phyloP scores from a whole-genome alignment of 1,140 invertebrate genomes.

The Bombus huntii region DNA sequence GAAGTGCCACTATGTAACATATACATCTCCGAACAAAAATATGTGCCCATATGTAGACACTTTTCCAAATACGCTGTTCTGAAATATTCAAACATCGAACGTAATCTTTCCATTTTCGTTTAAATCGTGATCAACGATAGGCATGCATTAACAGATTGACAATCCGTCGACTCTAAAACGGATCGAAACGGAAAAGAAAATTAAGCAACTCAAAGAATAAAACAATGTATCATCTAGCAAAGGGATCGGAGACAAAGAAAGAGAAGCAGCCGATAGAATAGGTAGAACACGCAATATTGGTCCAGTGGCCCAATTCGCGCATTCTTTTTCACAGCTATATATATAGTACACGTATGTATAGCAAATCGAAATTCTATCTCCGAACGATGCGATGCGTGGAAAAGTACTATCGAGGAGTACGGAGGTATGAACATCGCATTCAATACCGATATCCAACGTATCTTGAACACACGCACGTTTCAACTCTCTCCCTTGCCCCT shows the following conservation, averaged over 20 bases:
- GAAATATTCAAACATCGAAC: neutral
- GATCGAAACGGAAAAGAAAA: neutral
- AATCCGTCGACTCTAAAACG: neutral
- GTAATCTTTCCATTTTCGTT: neutral
- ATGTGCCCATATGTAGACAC: neutral
- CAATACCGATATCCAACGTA: slow-evolving; percentile 56
- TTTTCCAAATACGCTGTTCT: neutral
- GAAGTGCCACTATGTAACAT: too few species aligned
- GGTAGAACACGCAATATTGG: slow-evolving; percentile 54
- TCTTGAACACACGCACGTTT: slow-evolving; percentile 11
- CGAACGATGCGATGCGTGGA: slow-evolving; percentile 60
- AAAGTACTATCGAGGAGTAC: slow-evolving; percentile 47
- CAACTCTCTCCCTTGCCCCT: neutral
- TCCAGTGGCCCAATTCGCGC: slow-evolving; percentile 65
- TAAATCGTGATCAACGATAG: neutral
- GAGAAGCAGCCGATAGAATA: too few species aligned
- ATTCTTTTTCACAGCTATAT: slow-evolving; percentile 57
- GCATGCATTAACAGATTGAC: neutral
- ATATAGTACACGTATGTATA: slow-evolving; percentile 41
- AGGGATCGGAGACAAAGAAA: neutral
- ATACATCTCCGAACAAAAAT: neutral
- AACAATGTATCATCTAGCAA: slow-evolving; percentile 14
- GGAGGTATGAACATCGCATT: slow-evolving; percentile 60
- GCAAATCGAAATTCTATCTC: slow-evolving; percentile 68
- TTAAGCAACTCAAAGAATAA: neutral